Evolutionary conservation across 2,113 vertebrate genomes (phyloP).

Genomic region (Arizona elegans): DNA sequence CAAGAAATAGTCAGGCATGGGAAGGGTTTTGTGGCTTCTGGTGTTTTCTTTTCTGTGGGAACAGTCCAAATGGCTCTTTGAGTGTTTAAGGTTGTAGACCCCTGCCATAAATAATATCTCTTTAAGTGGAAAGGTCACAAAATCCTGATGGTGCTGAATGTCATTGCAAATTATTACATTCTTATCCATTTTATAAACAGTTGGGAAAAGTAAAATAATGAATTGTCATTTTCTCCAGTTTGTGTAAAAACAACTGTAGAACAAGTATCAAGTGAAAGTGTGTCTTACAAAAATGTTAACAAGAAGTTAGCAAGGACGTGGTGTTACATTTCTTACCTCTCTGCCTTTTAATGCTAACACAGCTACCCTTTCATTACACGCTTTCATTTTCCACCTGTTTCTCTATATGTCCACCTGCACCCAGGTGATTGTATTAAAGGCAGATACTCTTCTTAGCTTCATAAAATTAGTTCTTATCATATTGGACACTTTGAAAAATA

Average conservation of each 20-base stretch:
- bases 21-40: too few species aligned
- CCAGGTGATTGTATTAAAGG: neutral
- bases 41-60: too few species aligned
- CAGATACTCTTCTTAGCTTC: neutral
- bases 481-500: neutral
- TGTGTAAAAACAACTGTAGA: neutral
- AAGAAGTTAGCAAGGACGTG: neutral
- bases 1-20: too few species aligned
- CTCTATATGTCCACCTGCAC: neutral
- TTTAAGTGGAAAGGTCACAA: neutral
- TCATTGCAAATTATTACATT: neutral
- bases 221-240: neutral
- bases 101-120: neutral
- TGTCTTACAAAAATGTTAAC: constrained; percentile 11
- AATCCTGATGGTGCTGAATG: neutral
- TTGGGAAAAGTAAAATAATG: neutral
- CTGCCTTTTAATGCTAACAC: constrained; percentile 4
- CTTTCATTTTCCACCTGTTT: constrained; percentile 10
- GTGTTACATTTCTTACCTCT: constrained; percentile 7
- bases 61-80: too few species aligned
- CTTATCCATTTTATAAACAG: neutral
- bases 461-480: neutral
- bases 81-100: too few species aligned
- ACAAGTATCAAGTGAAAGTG: neutral
- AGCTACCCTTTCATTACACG: neutral